Percentiles rank a stretch among this genome's conserved stretches.
Evolutionary conservation across 2,113 vertebrate genomes (phyloP).

Genomic region (Phrynosoma platyrhinos): DNA sequence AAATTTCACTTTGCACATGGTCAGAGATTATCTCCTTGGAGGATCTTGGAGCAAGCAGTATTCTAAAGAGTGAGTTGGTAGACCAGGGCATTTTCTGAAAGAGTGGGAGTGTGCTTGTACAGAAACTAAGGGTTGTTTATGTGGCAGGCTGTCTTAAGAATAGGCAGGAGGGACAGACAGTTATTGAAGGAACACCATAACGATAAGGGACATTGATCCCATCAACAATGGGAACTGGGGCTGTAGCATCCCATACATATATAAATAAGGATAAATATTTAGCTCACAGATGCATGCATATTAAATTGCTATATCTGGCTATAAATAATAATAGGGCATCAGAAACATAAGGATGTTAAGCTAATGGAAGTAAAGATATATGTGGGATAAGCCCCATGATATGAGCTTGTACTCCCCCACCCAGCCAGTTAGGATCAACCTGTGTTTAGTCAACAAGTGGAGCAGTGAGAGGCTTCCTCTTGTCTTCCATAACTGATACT

Average conservation of each 20-base stretch:
- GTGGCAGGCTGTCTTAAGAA: neutral
- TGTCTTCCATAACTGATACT: too few relatives aligned
- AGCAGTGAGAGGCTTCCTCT: too few relatives aligned
- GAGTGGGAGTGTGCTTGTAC: too few relatives aligned
- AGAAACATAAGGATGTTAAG: neutral
- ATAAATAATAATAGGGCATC: neutral
- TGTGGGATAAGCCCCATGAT: neutral
- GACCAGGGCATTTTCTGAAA: neutral
- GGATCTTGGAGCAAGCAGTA: too few relatives aligned
- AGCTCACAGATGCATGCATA: neutral
- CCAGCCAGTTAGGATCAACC: neutral
- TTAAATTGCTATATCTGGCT: neutral
- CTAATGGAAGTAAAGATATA: neutral
- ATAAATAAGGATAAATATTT: neutral
- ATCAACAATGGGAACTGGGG: neutral
- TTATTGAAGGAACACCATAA: neutral
- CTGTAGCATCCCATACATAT: neutral
- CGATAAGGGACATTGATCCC: neutral
- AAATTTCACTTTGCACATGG: too few relatives aligned
- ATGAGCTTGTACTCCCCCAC: neutral
- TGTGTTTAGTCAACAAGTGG: too few relatives aligned
- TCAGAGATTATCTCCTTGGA: too few relatives aligned
- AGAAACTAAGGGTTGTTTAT: neutral
- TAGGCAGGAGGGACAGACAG: too few relatives aligned
- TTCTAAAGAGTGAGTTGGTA: neutral